phyloP scores from a whole-genome alignment of 2,888 invertebrate species.

The Ichneumoninae sp. region DNA sequence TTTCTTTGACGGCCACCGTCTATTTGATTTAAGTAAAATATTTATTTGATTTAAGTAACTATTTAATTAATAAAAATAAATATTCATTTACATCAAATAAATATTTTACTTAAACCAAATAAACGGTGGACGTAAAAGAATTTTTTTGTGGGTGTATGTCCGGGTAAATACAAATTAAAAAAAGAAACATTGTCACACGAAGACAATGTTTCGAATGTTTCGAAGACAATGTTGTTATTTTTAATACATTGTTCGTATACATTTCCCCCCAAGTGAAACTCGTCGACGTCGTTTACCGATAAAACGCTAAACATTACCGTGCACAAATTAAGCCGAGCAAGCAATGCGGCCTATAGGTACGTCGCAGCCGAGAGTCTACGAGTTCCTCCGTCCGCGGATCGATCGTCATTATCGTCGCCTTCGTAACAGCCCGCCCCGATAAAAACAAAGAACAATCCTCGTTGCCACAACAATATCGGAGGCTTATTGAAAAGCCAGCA shows the following conservation, averaged over 20 bases:
- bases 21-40: too few relatives aligned
- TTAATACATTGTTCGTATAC: neutral
- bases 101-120: too few relatives aligned
- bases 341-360: neutral
- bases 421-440: neutral
- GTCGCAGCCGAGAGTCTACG: neutral
- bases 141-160: too few relatives aligned
- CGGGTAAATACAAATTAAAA: neutral
- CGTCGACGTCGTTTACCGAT: slow-evolving; percentile 18
- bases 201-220: too few relatives aligned
- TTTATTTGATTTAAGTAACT: too few relatives aligned
- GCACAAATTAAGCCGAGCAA: slow-evolving; percentile 2
- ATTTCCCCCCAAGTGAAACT: neutral
- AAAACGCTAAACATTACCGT: slow-evolving; percentile 3
- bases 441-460: slow-evolving; percentile 5
- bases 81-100: too few relatives aligned
- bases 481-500: neutral
- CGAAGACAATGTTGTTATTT: neutral
- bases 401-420: neutral
- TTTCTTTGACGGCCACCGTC: too few relatives aligned
- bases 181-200: neutral
- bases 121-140: too few relatives aligned
- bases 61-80: too few relatives aligned
- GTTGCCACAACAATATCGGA: neutral
- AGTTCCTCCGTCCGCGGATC: neutral